These are phyloP conservation scores for Ormia ochracea DNA, from an alignment of 2,888 invertebrate genomes.

Conservation along the genomic window DNA sequence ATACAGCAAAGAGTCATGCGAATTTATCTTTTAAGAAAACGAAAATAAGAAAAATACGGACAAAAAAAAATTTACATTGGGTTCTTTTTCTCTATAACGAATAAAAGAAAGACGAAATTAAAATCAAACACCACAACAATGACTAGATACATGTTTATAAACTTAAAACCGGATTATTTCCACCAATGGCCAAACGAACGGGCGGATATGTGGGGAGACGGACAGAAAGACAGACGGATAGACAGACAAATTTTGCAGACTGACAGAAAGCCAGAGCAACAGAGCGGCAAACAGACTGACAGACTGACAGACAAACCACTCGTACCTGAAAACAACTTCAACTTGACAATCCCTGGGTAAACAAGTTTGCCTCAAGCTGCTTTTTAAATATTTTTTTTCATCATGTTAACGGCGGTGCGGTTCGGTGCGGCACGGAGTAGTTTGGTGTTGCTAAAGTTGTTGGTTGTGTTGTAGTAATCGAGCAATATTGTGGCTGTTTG, in stretches of 20 bases:
- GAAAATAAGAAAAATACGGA: slow-evolving; percentile 15
- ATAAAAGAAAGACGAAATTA: slow-evolving; percentile 32
- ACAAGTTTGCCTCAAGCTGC: slow-evolving; percentile 62
- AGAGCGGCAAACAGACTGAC: not conserved
- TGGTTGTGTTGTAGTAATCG: slow-evolving; percentile 7
- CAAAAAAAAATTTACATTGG: slow-evolving; percentile 33
- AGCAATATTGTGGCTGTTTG: slow-evolving; percentile 28
- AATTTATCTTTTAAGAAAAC: slow-evolving; percentile 51
- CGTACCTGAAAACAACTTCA: slow-evolving; percentile 59
- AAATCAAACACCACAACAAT: slow-evolving; percentile 25
- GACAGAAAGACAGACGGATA: not conserved
- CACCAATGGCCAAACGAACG: slow-evolving; percentile 23
- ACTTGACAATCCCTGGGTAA: slow-evolving; percentile 64
- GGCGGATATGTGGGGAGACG: not conserved
- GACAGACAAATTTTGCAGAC: not conserved
- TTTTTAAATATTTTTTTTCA: slow-evolving; percentile 34
- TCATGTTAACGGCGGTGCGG: not conserved
- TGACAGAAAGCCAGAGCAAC: not conserved
- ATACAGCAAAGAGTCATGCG: slow-evolving; percentile 50
- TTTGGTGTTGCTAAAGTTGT: not conserved
- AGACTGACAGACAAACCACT: not conserved
- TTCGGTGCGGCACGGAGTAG: not conserved
- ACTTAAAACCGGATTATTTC: slow-evolving; percentile 59
- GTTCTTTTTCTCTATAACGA: slow-evolving; percentile 58
- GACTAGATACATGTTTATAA: slow-evolving; percentile 51